Percentiles rank a stretch among this genome's conserved stretches.
These are phyloP conservation scores for Cotesia congregata DNA, from an alignment of 2,888 invertebrate genomes.

Conservation along the genomic window DNA sequence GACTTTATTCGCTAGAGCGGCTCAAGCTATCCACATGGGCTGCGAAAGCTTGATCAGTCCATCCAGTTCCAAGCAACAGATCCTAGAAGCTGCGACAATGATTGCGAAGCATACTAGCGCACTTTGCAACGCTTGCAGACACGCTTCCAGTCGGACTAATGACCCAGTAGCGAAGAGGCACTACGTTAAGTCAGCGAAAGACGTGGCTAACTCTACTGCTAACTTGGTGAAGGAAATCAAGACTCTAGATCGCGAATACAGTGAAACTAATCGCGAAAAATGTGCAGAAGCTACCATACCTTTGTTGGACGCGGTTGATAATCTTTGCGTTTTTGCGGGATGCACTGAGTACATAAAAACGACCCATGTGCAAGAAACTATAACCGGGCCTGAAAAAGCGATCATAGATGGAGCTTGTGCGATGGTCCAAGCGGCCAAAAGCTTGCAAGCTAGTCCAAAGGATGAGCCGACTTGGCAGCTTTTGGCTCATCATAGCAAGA, in stretches of 20 bases:
- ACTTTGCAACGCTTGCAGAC: conserved; percentile 94
- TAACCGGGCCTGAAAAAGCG: conserved; percentile 83
- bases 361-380: conserved; percentile 78
- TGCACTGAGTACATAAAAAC: conserved; percentile 39
- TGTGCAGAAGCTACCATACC: conserved; percentile 87
- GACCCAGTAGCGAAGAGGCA: conserved; percentile 95
- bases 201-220: conserved; percentile 96
- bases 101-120: conserved; percentile 97
- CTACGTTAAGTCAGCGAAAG: conserved; percentile 97
- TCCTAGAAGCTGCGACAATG: conserved; percentile 90
- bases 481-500: conserved; percentile 93
- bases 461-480: conserved; percentile 96
- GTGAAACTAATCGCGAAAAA: conserved; percentile 80
- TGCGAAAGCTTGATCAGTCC: conserved; percentile 84
- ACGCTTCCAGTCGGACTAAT: conserved; percentile 90
- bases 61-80: conserved; percentile 82
- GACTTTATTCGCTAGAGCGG: conserved; percentile 88
- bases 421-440: conserved; percentile 93
- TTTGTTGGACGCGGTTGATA: conserved; percentile 90
- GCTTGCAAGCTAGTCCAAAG: conserved; percentile 87
- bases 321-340: conserved; percentile 88
- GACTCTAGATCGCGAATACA: conserved; percentile 87
- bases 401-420: conserved; percentile 89
- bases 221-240: conserved; percentile 96
- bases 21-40: conserved; percentile 90